Base-by-base conservation (phyloP, 1,140 invertebrate genomes). In the Sycophila sp. region DNA sequence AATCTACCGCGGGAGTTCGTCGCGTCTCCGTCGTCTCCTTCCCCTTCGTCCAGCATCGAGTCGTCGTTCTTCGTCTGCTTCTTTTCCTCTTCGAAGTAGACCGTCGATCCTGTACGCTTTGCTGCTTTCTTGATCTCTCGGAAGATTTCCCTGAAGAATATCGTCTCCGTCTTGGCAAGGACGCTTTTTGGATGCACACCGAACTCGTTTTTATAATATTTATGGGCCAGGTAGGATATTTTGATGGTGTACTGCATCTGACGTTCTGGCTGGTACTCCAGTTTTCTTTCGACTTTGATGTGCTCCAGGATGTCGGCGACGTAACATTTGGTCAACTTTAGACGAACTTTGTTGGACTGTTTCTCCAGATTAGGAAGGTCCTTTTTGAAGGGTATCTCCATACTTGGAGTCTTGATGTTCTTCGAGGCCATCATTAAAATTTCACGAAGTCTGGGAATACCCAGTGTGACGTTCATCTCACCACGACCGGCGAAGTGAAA, bases 401-500 rank as follows among this genome's bases (percentile, higher is more conserved):
- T 96, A 42, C 91, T 94, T 0, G 98, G 98, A 15, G 98, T 99
- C 84, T 97, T 96, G 15, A 99, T 95, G 51, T 92, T 93, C 13
- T 91, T 91, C 1, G 95, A 94, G 0, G 96, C 97, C 74, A 95
- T 93, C 96, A 99, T 98, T 0, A 99, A 87, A 73, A 99, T 98
- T 90, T 99, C 98, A 78, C 97, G 87, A 2, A 99, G 87, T 76
- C 98, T 90, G 0, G 98, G 98, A 75, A 99, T 99, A 90, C 96
- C 98, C 1, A 99, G 87, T 0, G 98, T 99, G 0, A 99, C 97
- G 85, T 99, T 99, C 97, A 99, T 99, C 86, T 99, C 98, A 89
- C 98, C 97, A 87, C 97, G 91, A 84, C 98, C 98, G 76, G 98
- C 98, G 87, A 99, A 99, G 83, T 99, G 98, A 86, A 99, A 99